phyloP scores from a whole-genome alignment of 2,113 vertebrate genomes.

The Larimichthys polyactis region DNA sequence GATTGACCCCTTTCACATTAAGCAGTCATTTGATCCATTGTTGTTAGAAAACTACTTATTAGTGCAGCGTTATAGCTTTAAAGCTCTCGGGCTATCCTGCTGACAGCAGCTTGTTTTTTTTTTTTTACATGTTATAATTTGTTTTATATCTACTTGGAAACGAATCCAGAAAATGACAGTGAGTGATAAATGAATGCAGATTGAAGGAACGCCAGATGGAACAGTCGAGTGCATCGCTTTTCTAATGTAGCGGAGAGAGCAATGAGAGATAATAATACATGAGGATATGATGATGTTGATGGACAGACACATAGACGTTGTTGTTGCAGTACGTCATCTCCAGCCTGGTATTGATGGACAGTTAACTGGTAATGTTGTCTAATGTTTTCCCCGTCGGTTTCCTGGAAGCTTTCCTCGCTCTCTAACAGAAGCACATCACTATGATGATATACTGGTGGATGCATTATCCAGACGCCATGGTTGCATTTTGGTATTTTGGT shows the following conservation, averaged over 20 bases:
- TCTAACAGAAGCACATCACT: slow-evolving; percentile 3
- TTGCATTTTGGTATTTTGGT: slow-evolving; percentile 3
- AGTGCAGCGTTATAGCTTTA: too few relatives aligned
- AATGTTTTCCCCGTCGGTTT: slow-evolving; percentile 49
- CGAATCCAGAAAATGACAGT: background rate
- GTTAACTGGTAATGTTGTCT: slow-evolving; percentile 60
- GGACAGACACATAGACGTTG: slow-evolving; percentile 19
- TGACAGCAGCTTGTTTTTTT: background rate
- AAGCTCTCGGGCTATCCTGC: too few relatives aligned
- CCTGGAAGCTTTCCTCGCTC: slow-evolving; percentile 54
- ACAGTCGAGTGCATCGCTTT: background rate
- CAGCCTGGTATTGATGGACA: slow-evolving; percentile 54
- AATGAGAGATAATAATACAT: background rate
- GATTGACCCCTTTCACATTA: too few relatives aligned
- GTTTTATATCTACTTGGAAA: background rate
- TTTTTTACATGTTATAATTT: background rate
- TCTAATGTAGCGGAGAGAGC: background rate
- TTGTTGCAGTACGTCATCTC: slow-evolving; percentile 38
- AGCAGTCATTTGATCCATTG: too few relatives aligned
- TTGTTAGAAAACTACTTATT: too few relatives aligned
- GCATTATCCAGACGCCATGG: slow-evolving; percentile 6
- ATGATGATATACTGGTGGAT: background rate
- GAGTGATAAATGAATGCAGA: too few relatives aligned
- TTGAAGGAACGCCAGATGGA: too few relatives aligned
- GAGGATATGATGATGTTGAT: background rate